Conservation (phyloP, 2,113 vertebrate genomes). For the Motacilla tschutschensis region DNA sequence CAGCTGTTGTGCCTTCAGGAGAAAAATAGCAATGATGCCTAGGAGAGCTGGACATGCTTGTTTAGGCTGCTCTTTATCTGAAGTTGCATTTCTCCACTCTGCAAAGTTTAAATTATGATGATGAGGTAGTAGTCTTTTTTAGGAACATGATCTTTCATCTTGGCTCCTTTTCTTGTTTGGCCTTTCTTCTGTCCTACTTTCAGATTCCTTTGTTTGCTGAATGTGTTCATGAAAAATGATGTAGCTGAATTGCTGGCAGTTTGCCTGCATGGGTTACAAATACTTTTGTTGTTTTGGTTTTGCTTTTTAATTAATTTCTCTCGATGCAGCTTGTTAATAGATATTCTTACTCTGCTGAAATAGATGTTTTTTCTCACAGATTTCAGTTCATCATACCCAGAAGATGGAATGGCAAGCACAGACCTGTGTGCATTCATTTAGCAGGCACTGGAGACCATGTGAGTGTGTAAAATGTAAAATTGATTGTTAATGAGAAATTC, state of each 20-base stretch:
- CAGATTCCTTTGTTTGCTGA: conserved; percentile 25
- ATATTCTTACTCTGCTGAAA: neutral
- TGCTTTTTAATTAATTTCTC: neutral
- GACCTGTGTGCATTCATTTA: conserved; percentile 93
- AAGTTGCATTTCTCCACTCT: conserved; percentile 1
- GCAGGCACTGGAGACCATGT: conserved; percentile 98
- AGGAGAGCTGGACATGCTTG: neutral
- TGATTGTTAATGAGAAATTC: neutral
- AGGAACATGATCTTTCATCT: conserved; percentile 24
- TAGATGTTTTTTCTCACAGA: conserved; percentile 63
- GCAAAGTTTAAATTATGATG: conserved; percentile 4
- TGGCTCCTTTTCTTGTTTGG: neutral
- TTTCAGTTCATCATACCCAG: conserved; percentile 95
- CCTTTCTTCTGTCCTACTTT: neutral
- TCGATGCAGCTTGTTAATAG: neutral
- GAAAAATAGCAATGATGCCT: neutral
- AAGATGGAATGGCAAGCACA: conserved; percentile 85
- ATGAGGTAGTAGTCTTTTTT: conserved; percentile 43
- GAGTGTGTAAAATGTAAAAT: conserved; percentile 48
- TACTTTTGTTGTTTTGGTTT: neutral
- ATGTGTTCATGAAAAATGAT: conserved; percentile 17
- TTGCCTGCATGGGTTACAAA: neutral
- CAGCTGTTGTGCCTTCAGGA: neutral
- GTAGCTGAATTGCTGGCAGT: neutral
- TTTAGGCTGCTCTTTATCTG: conserved; percentile 16